Conservation (phyloP, 2,113 vertebrate genomes). For the Neopipo cinnamomea region DNA sequence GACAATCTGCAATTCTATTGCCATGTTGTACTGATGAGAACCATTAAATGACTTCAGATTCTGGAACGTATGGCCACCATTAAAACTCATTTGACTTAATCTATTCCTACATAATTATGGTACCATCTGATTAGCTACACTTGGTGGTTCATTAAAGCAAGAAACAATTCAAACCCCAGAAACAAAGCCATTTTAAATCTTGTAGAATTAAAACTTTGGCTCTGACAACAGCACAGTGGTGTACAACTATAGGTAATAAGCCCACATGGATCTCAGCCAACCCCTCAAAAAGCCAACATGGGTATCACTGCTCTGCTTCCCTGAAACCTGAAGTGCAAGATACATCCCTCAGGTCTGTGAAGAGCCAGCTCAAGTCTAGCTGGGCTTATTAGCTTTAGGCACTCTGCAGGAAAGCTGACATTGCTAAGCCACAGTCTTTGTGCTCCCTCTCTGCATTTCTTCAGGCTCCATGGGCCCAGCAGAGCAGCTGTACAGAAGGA, state of each 20-base stretch:
- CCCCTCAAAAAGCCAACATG: neutral
- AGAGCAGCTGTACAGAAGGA: neutral
- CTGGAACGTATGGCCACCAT: neutral
- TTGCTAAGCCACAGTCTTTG: neutral
- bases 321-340: neutral
- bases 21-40: neutral
- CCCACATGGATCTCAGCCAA: neutral
- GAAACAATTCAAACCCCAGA: neutral
- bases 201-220: neutral
- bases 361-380: neutral
- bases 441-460: neutral
- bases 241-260: neutral
- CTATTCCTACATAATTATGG: neutral
- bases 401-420: neutral
- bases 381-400: neutral
- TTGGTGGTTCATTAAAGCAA: neutral
- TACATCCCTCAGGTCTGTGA: neutral
- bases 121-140: neutral
- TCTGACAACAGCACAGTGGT: neutral
- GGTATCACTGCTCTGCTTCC: neutral
- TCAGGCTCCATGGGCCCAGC: neutral
- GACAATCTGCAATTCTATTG: neutral
- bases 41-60: neutral
- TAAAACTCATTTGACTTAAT: constrained; percentile 1
- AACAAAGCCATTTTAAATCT: neutral